Evolutionary conservation across 64 coral and sea anemone species (phyloP).

Genomic region (Montipora foliosa): DNA sequence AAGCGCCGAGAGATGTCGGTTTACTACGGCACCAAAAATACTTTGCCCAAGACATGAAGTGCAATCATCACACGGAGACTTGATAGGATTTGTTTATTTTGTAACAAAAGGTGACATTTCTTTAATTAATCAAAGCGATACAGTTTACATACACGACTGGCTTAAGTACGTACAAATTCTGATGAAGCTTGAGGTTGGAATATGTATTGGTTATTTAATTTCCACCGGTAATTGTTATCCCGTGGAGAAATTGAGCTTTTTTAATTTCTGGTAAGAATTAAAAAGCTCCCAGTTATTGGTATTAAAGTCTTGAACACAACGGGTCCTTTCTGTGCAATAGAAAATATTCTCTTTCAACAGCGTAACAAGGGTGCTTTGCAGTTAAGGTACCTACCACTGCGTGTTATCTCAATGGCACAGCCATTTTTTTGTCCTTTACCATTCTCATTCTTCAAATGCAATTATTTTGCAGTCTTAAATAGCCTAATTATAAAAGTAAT

Average conservation of each 20-base stretch:
- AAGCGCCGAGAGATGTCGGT: neutral
- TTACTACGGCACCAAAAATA: neutral
- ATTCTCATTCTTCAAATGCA: neutral
- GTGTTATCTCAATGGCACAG: neutral
- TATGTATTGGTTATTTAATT: neutral
- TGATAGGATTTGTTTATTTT: neutral
- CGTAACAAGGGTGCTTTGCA: neutral
- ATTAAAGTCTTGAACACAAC: no score
- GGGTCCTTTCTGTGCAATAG: no score
- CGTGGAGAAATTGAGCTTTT: neutral
- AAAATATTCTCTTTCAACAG: neutral
- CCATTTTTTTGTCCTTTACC: neutral
- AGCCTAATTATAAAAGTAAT: conserved; percentile 41
- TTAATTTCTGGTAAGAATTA: no score
- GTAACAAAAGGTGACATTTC: neutral
- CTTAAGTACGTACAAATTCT: neutral
- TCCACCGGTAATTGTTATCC: neutral
- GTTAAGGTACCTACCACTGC: no score
- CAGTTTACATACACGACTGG: neutral
- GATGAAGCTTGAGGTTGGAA: neutral
- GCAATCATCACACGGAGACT: neutral
- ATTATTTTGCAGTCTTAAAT: conserved; percentile 6
- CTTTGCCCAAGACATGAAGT: neutral
- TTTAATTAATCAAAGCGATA: neutral
- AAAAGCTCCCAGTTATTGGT: no score